phyloP scores from a whole-genome alignment of 2,113 vertebrate species.

The Manacus vitellinus region DNA sequence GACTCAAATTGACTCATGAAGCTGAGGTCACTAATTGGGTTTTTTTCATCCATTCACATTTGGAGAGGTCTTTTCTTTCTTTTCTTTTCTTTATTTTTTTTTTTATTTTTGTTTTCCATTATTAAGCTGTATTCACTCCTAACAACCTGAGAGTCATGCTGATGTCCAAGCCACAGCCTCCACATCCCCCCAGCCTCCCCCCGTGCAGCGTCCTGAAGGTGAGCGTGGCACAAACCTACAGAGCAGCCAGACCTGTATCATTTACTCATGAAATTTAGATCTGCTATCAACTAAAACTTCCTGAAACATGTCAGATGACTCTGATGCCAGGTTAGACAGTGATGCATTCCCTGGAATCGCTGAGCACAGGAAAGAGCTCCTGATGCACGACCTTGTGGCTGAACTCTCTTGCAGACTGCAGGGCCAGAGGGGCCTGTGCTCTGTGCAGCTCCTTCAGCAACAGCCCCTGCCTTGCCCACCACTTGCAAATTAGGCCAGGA shows the following conservation, averaged over 20 bases:
- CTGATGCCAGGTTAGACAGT: not conserved
- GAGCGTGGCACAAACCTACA: accelerated
- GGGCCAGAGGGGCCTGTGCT: not conserved
- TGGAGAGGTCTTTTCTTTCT: not conserved
- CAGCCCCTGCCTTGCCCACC: not conserved
- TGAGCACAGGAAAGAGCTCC: conserved; percentile 39
- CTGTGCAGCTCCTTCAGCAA: not conserved
- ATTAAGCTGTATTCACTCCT: not conserved
- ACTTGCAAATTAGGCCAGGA: conserved; percentile 42
- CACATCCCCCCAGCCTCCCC: accelerated
- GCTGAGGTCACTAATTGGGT: not conserved
- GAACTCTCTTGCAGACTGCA: not conserved
- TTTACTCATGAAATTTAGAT: not conserved
- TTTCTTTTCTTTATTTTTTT: not conserved
- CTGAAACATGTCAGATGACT: not conserved
- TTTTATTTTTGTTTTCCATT: too few relatives aligned
- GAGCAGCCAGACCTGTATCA: not conserved
- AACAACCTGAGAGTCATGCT: not conserved
- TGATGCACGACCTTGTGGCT: conserved; percentile 44
- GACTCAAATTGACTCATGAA: not conserved
- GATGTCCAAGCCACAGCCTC: not conserved
- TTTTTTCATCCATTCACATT: not conserved
- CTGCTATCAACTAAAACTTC: not conserved
- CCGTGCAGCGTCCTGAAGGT: accelerated
- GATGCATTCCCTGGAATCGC: conserved; percentile 52